These are phyloP conservation scores for Drosophila santomea DNA, from an alignment of 1,140 invertebrate genomes.

Conservation along the genomic window DNA sequence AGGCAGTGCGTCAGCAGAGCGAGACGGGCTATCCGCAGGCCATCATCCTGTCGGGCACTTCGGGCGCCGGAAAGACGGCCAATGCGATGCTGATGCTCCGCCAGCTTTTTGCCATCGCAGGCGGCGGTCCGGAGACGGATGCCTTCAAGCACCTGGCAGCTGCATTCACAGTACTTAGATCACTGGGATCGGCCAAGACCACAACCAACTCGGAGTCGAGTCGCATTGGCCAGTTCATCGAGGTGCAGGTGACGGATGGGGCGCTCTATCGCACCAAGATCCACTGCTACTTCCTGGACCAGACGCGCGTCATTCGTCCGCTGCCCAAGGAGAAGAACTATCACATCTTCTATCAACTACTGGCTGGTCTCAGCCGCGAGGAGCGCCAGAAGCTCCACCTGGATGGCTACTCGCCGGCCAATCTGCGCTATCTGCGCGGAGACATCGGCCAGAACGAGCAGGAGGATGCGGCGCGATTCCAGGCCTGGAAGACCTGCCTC, in stretches of 20 bases:
- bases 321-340: constrained; percentile 96
- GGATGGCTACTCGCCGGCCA: constrained; percentile 92
- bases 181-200: constrained; percentile 95
- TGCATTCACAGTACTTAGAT: constrained; percentile 96
- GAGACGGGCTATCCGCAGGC: constrained; percentile 98
- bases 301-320: constrained; percentile 95
- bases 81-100: constrained; percentile 95
- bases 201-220: constrained; percentile 96
- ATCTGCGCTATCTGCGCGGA: constrained; percentile 91
- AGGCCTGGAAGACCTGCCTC: constrained; percentile 95
- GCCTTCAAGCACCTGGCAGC: constrained; percentile 98
- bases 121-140: constrained; percentile 96
- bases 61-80: constrained; percentile 97
- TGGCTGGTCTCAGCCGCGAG: constrained; percentile 94
- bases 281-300: constrained; percentile 96
- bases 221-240: constrained; percentile 97
- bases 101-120: constrained; percentile 96
- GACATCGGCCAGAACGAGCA: constrained; percentile 91
- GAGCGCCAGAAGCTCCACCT: constrained; percentile 94
- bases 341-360: constrained; percentile 98
- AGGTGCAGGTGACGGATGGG: constrained; percentile 98
- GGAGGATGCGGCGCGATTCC: constrained; percentile 91
- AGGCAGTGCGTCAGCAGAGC: constrained; percentile 95
- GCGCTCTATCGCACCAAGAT: constrained; percentile 97
- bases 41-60: constrained; percentile 95